phyloP scores from a whole-genome alignment of 2,888 invertebrate species.

The Rhopalosiphum nymphaeae region DNA sequence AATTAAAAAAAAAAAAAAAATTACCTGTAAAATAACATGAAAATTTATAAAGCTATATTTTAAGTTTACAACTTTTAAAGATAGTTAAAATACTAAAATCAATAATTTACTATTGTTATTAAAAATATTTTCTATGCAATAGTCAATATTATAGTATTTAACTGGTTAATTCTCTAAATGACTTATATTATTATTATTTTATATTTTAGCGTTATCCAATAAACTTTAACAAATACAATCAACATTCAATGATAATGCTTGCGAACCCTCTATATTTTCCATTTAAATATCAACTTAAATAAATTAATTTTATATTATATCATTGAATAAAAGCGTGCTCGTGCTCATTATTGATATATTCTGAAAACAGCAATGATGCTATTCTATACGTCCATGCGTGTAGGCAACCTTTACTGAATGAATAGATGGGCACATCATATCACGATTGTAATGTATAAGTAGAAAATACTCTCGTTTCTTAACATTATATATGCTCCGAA shows the following conservation, averaged over 20 bases:
- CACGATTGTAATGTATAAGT: neutral
- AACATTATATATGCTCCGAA: neutral
- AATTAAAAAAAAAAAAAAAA: neutral
- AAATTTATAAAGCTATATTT: neutral
- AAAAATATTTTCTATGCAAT: too few relatives aligned
- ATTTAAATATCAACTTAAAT: too few relatives aligned
- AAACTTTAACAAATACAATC: too few relatives aligned
- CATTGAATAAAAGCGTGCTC: neutral
- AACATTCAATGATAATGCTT: too few relatives aligned
- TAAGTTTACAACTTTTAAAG: neutral
- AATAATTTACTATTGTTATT: too few relatives aligned
- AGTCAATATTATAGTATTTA: too few relatives aligned
- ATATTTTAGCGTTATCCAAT: too few relatives aligned
- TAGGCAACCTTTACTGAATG: too few relatives aligned
- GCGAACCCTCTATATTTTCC: too few relatives aligned
- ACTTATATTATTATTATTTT: too few relatives aligned
- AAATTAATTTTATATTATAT: neutral
- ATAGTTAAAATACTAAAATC: neutral
- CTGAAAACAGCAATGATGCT: neutral
- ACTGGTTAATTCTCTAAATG: too few relatives aligned
- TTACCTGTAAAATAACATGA: neutral
- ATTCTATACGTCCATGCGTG: neutral
- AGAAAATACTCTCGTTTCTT: neutral
- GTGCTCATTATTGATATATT: neutral
- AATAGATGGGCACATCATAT: neutral